These are phyloP conservation scores for Caloenas nicobarica DNA, from an alignment of 2,113 vertebrate species.

Conservation along the genomic window DNA sequence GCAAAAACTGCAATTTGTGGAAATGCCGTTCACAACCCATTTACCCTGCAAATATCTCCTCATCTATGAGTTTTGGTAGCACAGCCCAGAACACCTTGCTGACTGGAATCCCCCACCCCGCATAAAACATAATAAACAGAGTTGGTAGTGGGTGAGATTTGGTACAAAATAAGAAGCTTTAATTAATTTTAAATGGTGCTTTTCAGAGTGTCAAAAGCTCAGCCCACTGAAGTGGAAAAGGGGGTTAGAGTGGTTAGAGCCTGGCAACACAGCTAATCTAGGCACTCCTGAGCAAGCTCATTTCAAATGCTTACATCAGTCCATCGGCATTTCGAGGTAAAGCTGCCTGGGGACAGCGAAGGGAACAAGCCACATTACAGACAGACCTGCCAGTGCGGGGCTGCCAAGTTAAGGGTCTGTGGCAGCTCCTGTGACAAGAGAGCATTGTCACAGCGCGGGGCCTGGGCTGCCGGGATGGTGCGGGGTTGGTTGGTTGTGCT, in stretches of 20 bases:
- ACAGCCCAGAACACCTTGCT: slow-evolving; percentile 49
- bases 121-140: slow-evolving; percentile 73
- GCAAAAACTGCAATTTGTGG: not conserved
- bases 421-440: slow-evolving; percentile 62
- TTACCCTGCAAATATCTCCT: slow-evolving; percentile 15
- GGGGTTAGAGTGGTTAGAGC: slow-evolving; percentile 86
- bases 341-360: slow-evolving; percentile 68
- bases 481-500: not conserved
- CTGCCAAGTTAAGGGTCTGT: slow-evolving; percentile 13
- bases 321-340: slow-evolving; percentile 82
- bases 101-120: slow-evolving; percentile 27
- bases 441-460: slow-evolving; percentile 33
- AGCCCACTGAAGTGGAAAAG: slow-evolving; percentile 92
- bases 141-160: slow-evolving; percentile 74
- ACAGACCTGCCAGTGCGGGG: slow-evolving; percentile 8
- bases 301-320: slow-evolving; percentile 94
- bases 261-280: slow-evolving; percentile 91
- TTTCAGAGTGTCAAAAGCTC: slow-evolving; percentile 89
- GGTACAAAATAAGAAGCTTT: slow-evolving; percentile 87
- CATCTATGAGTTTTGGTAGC: slow-evolving; percentile 7
- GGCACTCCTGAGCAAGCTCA: slow-evolving; percentile 82
- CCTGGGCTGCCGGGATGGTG: not conserved
- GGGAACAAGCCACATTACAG: slow-evolving; percentile 7
- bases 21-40: not conserved
- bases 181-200: slow-evolving; percentile 99